Conservation (phyloP, 64 coral and sea anemone species). For the Dendrophyllia cribrosa region DNA sequence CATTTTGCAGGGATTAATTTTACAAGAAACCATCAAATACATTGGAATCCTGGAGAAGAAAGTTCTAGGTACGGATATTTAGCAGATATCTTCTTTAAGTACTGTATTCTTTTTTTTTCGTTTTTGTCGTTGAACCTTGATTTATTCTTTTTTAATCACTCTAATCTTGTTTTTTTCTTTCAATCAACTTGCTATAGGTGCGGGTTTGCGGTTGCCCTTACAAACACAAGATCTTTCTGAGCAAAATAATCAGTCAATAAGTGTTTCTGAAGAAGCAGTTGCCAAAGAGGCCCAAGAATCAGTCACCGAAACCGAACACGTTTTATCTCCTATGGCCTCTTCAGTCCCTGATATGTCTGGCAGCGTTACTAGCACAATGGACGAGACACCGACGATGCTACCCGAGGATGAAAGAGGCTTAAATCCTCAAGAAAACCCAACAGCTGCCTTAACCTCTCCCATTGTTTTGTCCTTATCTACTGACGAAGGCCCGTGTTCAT, state of each 20-base stretch:
- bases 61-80: not conserved
- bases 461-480: not conserved
- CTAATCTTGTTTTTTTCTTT: not conserved
- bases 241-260: not conserved
- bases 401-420: not conserved
- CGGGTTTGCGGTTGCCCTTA: conserved; percentile 5
- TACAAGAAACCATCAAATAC: conserved; percentile 38
- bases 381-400: not conserved
- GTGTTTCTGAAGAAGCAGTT: not conserved
- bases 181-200: not conserved
- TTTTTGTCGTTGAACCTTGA: not conserved
- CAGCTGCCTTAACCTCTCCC: conserved; percentile 2
- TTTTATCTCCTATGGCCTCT: not conserved
- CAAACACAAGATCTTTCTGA: not conserved
- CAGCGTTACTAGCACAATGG: not conserved
- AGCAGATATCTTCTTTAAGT: too few species aligned
- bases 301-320: not conserved
- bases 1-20: not conserved
- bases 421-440: not conserved
- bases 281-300: not conserved
- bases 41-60: conserved; percentile 37
- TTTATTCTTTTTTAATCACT: not conserved
- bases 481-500: not conserved
- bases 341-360: not conserved
- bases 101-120: not conserved